phyloP scores from a whole-genome alignment of 2,113 vertebrate species.

The Mustelus asterias region DNA sequence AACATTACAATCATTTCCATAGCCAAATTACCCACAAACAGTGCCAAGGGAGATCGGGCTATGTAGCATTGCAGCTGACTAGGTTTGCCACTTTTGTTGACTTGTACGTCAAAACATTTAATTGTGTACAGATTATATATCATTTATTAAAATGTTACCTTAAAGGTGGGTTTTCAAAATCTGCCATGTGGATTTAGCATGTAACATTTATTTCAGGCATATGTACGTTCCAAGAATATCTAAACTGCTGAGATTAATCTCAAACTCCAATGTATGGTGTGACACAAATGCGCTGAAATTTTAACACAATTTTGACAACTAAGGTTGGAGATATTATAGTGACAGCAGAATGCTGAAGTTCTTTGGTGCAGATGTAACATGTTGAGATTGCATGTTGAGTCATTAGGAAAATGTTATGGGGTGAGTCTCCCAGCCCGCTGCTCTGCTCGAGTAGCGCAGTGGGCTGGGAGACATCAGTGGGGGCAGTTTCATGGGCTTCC shows the following conservation, averaged over 20 bases:
- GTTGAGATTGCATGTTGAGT: background rate
- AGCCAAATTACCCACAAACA: background rate
- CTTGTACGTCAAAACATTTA: background rate
- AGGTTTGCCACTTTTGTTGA: background rate
- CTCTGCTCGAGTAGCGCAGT: too few species aligned
- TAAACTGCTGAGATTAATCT: background rate
- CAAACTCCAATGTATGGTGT: background rate
- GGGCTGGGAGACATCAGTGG: too few species aligned
- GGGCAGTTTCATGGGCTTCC: too few species aligned
- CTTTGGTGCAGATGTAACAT: background rate
- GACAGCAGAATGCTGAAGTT: background rate
- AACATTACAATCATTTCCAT: background rate
- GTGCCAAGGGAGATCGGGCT: background rate
- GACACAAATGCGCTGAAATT: background rate
- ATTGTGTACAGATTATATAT: background rate
- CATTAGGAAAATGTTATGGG: background rate
- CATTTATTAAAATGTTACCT: background rate
- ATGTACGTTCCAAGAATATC: background rate
- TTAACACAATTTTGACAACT: background rate
- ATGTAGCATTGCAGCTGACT: background rate
- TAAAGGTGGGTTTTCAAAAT: background rate
- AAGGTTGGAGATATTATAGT: background rate
- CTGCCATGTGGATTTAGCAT: background rate
- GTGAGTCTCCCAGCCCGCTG: too few species aligned
- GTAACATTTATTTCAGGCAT: background rate